These are phyloP conservation scores for Aphis craccivora DNA, from an alignment of 1,140 invertebrate genomes.

Conservation along the genomic window DNA sequence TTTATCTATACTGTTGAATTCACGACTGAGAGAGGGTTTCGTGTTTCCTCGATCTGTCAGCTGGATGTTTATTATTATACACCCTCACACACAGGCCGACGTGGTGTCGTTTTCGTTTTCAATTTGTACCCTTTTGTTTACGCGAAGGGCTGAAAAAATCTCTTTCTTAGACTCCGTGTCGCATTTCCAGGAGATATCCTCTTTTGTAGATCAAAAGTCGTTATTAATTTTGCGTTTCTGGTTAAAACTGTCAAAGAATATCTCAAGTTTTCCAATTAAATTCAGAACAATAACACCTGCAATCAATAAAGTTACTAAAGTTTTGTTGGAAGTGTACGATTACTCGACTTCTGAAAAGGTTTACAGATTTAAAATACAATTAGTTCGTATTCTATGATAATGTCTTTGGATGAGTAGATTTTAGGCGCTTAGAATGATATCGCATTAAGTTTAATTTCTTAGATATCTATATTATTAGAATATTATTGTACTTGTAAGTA, in stretches of 20 bases:
- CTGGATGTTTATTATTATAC: constrained; percentile 50
- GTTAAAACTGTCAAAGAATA: constrained; percentile 34
- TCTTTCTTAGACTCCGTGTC: constrained; percentile 27
- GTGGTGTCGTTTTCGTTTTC: constrained; percentile 54
- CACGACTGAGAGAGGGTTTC: constrained; percentile 13
- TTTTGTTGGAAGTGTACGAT: background rate
- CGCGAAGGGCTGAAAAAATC: constrained; percentile 28
- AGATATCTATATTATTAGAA: background rate
- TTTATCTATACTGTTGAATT: constrained; percentile 24
- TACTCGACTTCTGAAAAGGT: constrained; percentile 3
- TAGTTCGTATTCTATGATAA: background rate
- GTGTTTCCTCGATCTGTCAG: constrained; percentile 55
- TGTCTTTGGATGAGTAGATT: background rate
- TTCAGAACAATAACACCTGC: background rate
- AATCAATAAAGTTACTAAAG: constrained; percentile 19
- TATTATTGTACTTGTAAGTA: background rate
- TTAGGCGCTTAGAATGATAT: background rate
- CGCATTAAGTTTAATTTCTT: background rate
- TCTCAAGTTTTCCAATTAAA: constrained; percentile 53
- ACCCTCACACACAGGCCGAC: background rate
- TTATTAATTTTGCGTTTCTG: constrained; percentile 52
- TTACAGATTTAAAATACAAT: constrained; percentile 10
- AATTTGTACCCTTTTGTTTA: constrained; percentile 55
- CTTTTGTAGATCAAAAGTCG: constrained; percentile 54
- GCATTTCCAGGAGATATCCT: constrained; percentile 26